phyloP scores from a whole-genome alignment of 2,113 vertebrate genomes.

The Apodemus sylvaticus region DNA sequence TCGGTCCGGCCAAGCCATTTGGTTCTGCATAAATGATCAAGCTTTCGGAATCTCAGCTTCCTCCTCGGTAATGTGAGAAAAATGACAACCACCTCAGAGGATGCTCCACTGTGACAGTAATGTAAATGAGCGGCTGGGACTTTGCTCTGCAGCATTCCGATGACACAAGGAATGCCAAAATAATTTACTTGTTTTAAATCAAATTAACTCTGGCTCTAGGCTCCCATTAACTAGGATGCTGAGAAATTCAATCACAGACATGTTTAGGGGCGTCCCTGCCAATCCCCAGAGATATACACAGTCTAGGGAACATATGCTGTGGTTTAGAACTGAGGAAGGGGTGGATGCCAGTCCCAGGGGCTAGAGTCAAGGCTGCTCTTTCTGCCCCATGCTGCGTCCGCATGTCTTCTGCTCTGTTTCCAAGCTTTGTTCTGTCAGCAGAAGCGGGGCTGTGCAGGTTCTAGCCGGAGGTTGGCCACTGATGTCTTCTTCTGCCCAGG shows the following conservation, averaged over 20 bases:
- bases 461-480: not conserved
- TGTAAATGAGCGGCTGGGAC: not conserved
- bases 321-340: not conserved
- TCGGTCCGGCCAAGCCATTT: not conserved
- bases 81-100: not conserved
- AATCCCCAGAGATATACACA: not conserved
- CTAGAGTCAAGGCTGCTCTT: not conserved
- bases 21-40: not conserved
- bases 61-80: not conserved
- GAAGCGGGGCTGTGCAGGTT: rapidly evolving
- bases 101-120: not conserved
- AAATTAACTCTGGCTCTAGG: constrained; percentile 5
- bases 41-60: not conserved
- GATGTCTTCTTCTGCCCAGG: not conserved
- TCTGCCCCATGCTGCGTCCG: not conserved
- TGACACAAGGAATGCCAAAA: not conserved
- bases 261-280: not conserved
- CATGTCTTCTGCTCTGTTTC: not conserved
- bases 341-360: not conserved
- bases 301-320: not conserved
- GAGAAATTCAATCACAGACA: not conserved
- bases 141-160: not conserved
- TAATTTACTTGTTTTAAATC: constrained; percentile 10
- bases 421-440: not conserved
- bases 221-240: not conserved